phyloP scores from a whole-genome alignment of 1,140 invertebrate genomes.

The Zaprionus ghesquierei region DNA sequence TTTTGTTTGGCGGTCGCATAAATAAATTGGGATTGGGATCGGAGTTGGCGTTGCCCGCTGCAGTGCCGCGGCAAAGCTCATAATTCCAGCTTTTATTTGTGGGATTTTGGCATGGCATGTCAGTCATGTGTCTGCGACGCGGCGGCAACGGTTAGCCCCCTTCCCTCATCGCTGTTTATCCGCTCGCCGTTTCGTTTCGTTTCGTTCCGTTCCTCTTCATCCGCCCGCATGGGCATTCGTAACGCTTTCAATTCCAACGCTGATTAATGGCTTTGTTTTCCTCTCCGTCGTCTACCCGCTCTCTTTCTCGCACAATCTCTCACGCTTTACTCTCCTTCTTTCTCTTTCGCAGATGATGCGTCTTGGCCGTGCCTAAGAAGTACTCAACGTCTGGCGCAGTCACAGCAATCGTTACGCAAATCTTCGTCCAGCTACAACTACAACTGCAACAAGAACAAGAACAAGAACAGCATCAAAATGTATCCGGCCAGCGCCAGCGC shows the following conservation, averaged over 20 bases:
- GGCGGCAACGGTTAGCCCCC: neutral
- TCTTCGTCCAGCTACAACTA: slow-evolving; percentile 8
- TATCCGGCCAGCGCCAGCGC: slow-evolving; percentile 63
- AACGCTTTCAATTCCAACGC: slow-evolving; percentile 48
- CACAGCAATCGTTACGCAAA: slow-evolving; percentile 11
- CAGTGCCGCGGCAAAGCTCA: slow-evolving; percentile 58
- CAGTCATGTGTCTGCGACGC: slow-evolving; percentile 61
- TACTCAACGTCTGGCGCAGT: neutral
- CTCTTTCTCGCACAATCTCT: slow-evolving; percentile 5
- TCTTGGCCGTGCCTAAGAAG: slow-evolving; percentile 23
- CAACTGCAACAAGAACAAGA: neutral
- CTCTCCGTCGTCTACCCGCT: slow-evolving; percentile 2
- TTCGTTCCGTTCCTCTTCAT: neutral
- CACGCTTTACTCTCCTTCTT: neutral
- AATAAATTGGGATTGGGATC: slow-evolving; percentile 73
- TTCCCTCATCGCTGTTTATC: neutral
- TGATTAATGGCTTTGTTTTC: slow-evolving; percentile 67
- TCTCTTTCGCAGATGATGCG: slow-evolving; percentile 30
- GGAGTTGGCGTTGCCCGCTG: neutral
- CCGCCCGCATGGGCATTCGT: slow-evolving; percentile 50
- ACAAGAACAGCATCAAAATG: slow-evolving; percentile 42
- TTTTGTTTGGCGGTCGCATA: slow-evolving; percentile 67
- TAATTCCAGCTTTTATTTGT: slow-evolving; percentile 81
- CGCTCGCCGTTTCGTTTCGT: neutral
- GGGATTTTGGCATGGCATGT: slow-evolving; percentile 78